These are phyloP conservation scores for Automeris io DNA, from an alignment of 2,888 invertebrate species.

Conservation along the genomic window DNA sequence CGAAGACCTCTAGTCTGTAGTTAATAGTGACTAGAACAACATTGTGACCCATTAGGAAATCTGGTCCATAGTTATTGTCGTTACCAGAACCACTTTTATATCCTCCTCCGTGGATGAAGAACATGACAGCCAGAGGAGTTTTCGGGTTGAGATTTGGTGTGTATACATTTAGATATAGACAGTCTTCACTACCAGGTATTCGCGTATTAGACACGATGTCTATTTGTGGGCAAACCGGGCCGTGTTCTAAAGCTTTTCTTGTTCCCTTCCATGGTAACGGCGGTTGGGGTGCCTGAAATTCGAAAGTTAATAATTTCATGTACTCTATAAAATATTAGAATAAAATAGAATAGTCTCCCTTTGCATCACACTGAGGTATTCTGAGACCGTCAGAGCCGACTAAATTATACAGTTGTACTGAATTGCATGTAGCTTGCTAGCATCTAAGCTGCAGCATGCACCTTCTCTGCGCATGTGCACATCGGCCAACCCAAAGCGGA, in stretches of 20 bases:
- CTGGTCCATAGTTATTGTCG: constrained; percentile 28
- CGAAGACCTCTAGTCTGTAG: constrained; percentile 60
- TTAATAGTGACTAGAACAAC: constrained; percentile 49
- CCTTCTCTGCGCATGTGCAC: too few relatives aligned
- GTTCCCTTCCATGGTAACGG: constrained; percentile 36
- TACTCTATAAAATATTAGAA: too few relatives aligned
- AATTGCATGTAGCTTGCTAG: too few relatives aligned
- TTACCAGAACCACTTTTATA: constrained; percentile 32
- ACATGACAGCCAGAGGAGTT: constrained; percentile 18
- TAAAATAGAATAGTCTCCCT: too few relatives aligned
- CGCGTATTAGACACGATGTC: constrained; percentile 10
- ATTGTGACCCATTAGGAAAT: constrained; percentile 15
- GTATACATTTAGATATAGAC: constrained; percentile 42
- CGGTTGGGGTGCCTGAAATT: constrained; percentile 14
- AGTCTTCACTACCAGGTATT: constrained; percentile 29
- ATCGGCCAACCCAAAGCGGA: too few relatives aligned
- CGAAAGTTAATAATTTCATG: constrained; percentile 5
- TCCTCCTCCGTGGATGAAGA: constrained; percentile 35
- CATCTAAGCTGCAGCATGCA: too few relatives aligned
- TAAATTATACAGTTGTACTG: too few relatives aligned
- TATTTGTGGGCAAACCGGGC: constrained; percentile 11
- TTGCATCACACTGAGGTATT: too few relatives aligned
- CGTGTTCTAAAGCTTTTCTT: constrained; percentile 23
- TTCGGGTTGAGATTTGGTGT: constrained; percentile 10
- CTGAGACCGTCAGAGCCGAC: too few relatives aligned